These are phyloP conservation scores for Carduelis carduelis DNA, from an alignment of 2,797 vertebrate genomes.

Conservation along the genomic window DNA sequence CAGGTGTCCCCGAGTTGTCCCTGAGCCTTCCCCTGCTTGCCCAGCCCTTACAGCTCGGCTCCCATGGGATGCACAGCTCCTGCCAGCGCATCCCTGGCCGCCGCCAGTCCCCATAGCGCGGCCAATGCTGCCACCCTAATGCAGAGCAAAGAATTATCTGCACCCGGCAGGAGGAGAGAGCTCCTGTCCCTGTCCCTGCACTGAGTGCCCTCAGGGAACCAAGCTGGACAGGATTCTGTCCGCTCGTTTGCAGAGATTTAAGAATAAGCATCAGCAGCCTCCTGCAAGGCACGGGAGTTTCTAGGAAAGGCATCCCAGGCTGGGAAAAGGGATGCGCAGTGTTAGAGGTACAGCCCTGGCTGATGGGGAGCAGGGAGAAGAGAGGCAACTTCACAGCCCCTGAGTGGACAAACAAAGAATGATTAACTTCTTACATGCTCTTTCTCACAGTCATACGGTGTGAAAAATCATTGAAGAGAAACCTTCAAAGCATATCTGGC, in stretches of 20 bases:
- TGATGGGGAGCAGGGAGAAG: not conserved
- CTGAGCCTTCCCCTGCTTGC: not conserved
- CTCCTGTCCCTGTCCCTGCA: not conserved
- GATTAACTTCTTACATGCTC: not conserved
- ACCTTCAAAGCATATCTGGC: not conserved
- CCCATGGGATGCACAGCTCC: not conserved
- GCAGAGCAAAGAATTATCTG: not conserved
- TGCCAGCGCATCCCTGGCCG: not conserved
- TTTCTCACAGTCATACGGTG: not conserved
- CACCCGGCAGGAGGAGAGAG: not conserved
- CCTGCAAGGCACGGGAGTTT: fast-evolving
- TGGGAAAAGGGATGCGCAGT: not conserved
- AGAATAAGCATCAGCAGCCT: not conserved
- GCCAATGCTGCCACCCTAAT: constrained; percentile 55
- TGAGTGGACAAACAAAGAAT: not conserved
- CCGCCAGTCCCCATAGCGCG: not conserved
- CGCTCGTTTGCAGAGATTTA: not conserved
- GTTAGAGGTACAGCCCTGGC: not conserved
- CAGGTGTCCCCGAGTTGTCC: not conserved
- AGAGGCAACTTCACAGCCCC: not conserved
- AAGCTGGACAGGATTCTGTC: not conserved
- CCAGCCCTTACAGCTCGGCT: not conserved
- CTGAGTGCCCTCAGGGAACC: fast-evolving
- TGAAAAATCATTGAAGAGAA: not conserved
- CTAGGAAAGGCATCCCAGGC: not conserved